These are phyloP conservation scores for Cochlearius cochlearius DNA, from an alignment of 2,113 vertebrate species.

Conservation along the genomic window DNA sequence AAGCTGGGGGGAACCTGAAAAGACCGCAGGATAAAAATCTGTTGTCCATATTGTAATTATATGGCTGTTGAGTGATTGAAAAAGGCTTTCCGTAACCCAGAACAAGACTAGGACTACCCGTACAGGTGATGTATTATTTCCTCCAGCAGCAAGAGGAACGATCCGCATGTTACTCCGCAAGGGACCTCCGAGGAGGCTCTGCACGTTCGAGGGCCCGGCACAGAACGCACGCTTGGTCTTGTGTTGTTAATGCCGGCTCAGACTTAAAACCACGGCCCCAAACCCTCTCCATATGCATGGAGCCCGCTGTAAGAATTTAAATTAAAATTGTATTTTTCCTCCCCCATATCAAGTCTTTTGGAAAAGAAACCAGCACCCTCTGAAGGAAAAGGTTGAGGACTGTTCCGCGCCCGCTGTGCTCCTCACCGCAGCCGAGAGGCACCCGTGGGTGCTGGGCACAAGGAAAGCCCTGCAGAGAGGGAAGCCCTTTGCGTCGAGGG, in stretches of 20 bases:
- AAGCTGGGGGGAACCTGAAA: neutral
- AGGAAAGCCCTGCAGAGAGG: neutral
- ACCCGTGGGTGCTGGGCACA: fast-evolving
- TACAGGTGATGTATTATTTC: neutral
- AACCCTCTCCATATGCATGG: fast-evolving
- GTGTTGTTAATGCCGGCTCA: neutral
- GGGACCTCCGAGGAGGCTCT: neutral
- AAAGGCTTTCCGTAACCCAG: neutral
- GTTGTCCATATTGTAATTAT: conserved; percentile 24
- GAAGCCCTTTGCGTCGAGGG: fast-evolving
- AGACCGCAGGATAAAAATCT: conserved; percentile 9
- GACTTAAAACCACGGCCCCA: neutral
- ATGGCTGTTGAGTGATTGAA: conserved; percentile 9
- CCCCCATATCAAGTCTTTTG: neutral
- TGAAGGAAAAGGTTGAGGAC: neutral
- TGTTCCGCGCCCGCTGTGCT: fast-evolving
- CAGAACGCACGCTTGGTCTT: neutral
- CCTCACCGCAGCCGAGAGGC: fast-evolving
- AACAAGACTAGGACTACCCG: neutral
- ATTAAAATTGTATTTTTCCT: neutral
- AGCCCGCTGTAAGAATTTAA: neutral
- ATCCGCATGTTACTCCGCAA: fast-evolving
- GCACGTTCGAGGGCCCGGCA: neutral
- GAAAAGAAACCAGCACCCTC: neutral
- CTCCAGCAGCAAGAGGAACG: neutral